Evolutionary conservation across 2,888 invertebrate genomes (phyloP).

Genomic region (Cepaea hortensis): DNA sequence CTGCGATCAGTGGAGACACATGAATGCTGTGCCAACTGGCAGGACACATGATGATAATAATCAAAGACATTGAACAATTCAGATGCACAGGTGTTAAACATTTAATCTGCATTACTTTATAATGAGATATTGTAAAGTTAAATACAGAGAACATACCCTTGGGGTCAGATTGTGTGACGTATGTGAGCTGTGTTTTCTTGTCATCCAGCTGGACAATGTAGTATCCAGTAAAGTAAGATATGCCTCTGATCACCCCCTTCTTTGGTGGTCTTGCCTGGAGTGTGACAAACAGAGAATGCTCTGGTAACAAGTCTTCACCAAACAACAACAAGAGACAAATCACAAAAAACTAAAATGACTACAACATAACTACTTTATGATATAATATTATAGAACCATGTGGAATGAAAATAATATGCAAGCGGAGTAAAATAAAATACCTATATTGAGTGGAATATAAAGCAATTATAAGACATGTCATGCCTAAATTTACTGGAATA

Average conservation of each 20-base stretch:
- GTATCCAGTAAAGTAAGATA: constrained; percentile 82
- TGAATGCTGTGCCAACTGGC: too few species aligned
- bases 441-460: too few species aligned
- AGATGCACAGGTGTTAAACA: too few species aligned
- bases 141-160: constrained; percentile 81
- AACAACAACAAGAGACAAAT: neutral
- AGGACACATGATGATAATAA: too few species aligned
- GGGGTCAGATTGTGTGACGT: constrained; percentile 92
- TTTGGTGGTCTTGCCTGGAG: constrained; percentile 83
- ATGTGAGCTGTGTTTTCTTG: constrained; percentile 84
- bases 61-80: too few species aligned
- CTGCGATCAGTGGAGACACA: too few species aligned
- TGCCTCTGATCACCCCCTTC: constrained; percentile 86
- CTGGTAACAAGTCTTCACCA: neutral
- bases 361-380: neutral
- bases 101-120: too few species aligned
- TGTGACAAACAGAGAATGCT: neutral
- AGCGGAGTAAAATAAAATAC: too few species aligned
- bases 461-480: too few species aligned
- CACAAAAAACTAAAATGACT: neutral
- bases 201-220: constrained; percentile 80
- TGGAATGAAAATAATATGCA: too few species aligned
- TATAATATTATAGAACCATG: too few species aligned
- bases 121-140: neutral
- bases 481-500: too few species aligned